Evolutionary conservation across 2,113 vertebrate species (phyloP).

Genomic region (Atherinomorus stipes): DNA sequence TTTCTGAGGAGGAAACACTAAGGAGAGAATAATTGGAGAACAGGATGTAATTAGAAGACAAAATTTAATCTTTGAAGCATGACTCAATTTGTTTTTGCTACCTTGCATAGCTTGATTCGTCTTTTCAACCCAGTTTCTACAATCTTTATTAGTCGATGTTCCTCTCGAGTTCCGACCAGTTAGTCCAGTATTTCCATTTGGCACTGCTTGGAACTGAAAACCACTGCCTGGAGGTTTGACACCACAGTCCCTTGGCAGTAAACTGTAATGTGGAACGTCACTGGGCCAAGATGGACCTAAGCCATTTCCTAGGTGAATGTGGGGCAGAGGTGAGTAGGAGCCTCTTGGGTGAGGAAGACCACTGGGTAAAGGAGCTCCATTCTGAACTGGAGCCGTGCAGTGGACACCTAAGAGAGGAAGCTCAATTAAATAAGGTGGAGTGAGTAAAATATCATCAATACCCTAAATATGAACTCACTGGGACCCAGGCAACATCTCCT

Average conservation of each 20-base stretch:
- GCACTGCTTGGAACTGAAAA: constrained; percentile 52
- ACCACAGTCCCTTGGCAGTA: constrained; percentile 41
- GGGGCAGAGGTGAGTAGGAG: constrained; percentile 74
- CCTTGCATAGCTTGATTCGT: constrained; percentile 73
- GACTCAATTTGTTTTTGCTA: constrained; percentile 18
- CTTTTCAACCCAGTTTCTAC: constrained; percentile 71
- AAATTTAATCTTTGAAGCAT: neutral
- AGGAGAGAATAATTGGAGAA: constrained; percentile 2
- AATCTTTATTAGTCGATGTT: constrained; percentile 77
- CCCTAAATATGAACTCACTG: neutral
- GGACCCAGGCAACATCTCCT: neutral
- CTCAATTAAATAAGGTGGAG: neutral
- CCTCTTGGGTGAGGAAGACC: constrained; percentile 52
- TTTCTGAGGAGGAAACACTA: constrained; percentile 59
- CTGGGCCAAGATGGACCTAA: constrained; percentile 64
- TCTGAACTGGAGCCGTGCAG: constrained; percentile 69
- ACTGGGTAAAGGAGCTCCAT: constrained; percentile 55
- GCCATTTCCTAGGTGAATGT: constrained; percentile 73
- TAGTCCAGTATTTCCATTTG: constrained; percentile 61
- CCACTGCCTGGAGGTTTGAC: constrained; percentile 40
- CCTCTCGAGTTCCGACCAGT: constrained; percentile 74
- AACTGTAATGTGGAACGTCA: constrained; percentile 66
- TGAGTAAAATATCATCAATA: neutral
- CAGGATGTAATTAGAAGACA: neutral
- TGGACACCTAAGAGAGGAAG: constrained; percentile 67